These are phyloP conservation scores for Pachydiplax longipennis DNA, from an alignment of 2,888 invertebrate species.

Conservation along the genomic window DNA sequence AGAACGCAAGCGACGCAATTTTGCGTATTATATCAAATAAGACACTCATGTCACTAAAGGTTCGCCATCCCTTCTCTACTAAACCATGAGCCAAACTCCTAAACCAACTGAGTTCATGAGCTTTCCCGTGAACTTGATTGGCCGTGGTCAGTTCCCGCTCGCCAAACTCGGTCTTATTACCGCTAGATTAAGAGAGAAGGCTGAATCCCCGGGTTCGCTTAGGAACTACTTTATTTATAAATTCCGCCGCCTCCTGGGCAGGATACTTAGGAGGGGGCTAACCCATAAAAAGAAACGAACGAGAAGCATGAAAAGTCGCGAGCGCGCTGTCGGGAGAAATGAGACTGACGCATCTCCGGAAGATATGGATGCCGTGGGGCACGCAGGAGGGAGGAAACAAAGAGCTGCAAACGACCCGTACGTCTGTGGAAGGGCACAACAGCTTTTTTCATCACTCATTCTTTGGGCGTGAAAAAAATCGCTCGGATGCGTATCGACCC, in stretches of 20 bases:
- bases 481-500: too few species aligned
- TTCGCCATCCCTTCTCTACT: too few species aligned
- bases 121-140: too few species aligned
- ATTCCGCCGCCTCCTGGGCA: not conserved
- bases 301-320: not conserved
- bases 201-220: not conserved
- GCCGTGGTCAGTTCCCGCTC: too few species aligned
- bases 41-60: too few species aligned
- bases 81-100: too few species aligned
- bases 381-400: not conserved
- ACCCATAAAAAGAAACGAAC: not conserved
- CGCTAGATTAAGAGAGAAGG: not conserved
- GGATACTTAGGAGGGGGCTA: not conserved
- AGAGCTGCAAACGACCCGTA: not conserved
- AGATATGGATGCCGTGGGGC: not conserved
- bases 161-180: too few species aligned
- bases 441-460: too few species aligned
- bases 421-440: not conserved
- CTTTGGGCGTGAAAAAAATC: too few species aligned
- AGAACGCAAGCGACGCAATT: too few species aligned
- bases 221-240: not conserved
- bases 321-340: not conserved
- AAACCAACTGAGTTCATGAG: too few species aligned
- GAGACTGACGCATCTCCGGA: not conserved
- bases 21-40: too few species aligned